phyloP scores from a whole-genome alignment of 2,888 invertebrate genomes.

The Cephalotes varians region DNA sequence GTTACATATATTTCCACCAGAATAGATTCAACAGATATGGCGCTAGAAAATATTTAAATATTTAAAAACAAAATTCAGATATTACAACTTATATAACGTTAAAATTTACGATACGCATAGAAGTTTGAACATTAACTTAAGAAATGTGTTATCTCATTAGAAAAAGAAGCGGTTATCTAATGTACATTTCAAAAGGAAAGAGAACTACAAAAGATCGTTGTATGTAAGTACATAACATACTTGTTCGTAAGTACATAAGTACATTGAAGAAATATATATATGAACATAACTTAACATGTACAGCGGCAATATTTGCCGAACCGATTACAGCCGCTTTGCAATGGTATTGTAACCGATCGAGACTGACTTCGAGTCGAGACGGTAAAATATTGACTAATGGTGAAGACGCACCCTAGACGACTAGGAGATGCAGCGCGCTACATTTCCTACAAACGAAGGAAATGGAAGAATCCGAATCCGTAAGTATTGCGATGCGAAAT shows the following conservation, averaged over 20 bases:
- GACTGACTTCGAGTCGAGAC: not conserved
- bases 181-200: not conserved
- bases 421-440: not conserved
- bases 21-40: not conserved
- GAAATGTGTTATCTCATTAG: not conserved
- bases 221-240: not conserved
- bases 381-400: slow-evolving; percentile 13
- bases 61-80: not conserved
- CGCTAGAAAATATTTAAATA: not conserved
- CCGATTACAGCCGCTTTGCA: not conserved
- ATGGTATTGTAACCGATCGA: not conserved
- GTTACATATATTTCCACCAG: not conserved
- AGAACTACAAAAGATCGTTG: not conserved
- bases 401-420: not conserved
- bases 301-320: not conserved
- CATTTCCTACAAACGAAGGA: not conserved
- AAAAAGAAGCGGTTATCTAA: not conserved
- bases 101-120: not conserved
- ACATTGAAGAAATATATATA: not conserved
- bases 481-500: slow-evolving; percentile 72
- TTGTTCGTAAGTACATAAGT: not conserved
- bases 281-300: not conserved
- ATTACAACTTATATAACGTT: not conserved
- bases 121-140: not conserved
- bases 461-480: not conserved